A percentile compares a stretch with the other conserved stretches of the same genome.
These are phyloP conservation scores for Nymphicus hollandicus DNA, from an alignment of 2,113 vertebrate species.

Conservation along the genomic window DNA sequence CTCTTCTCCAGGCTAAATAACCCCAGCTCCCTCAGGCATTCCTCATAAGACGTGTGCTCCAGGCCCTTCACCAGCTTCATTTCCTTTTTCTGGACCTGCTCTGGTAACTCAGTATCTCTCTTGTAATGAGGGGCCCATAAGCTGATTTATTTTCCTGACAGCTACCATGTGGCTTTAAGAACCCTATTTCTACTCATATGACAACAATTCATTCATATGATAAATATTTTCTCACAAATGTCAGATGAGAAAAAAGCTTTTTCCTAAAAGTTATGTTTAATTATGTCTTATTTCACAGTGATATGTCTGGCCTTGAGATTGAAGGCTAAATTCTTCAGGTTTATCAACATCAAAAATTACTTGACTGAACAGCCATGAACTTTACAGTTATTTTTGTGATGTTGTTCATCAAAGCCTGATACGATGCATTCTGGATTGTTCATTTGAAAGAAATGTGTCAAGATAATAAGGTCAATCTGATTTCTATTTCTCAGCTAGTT, in stretches of 20 bases:
- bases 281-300: background rate
- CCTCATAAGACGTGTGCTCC: background rate
- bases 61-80: background rate
- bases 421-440: background rate
- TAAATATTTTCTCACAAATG: background rate
- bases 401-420: background rate
- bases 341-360: background rate
- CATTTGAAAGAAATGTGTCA: background rate
- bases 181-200: accelerated
- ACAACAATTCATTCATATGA: background rate
- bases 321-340: background rate
- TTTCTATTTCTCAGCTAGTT: background rate
- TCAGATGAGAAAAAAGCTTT: background rate
- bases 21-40: background rate
- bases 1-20: background rate
- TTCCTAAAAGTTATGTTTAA: background rate
- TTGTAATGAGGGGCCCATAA: background rate
- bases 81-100: background rate
- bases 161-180: background rate
- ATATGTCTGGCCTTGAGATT: background rate
- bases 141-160: background rate
- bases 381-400: background rate
- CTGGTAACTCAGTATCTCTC: background rate
- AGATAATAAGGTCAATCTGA: background rate
- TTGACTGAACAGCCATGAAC: background rate